A percentile compares a stretch with the other conserved stretches of the same genome.
Conservation (phyloP, 1,140 invertebrate genomes). For the Formica exsecta region DNA sequence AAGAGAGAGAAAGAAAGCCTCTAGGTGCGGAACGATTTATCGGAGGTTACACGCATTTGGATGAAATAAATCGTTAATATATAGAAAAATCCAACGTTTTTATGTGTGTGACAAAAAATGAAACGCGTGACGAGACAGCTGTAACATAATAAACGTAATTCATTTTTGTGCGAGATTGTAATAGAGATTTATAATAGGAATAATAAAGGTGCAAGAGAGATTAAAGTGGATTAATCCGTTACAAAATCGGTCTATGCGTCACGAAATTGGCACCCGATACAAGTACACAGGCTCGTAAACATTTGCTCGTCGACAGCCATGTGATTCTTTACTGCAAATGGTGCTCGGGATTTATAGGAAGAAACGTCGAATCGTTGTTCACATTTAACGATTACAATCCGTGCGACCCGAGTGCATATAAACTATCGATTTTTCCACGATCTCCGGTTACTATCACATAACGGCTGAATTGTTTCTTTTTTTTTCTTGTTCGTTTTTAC, state of each 20-base stretch:
- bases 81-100: constrained; percentile 37
- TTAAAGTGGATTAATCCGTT: constrained; percentile 58
- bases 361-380: constrained; percentile 54
- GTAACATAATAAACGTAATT: constrained; percentile 35
- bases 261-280: constrained; percentile 56
- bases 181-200: constrained; percentile 55
- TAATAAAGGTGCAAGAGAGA: constrained; percentile 51
- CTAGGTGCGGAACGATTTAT: constrained; percentile 72
- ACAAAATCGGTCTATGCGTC: constrained; percentile 28
- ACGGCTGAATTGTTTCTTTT: constrained; percentile 7
- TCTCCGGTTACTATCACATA: constrained; percentile 16
- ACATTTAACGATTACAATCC: constrained; percentile 59
- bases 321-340: constrained; percentile 60
- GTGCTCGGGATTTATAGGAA: constrained; percentile 55
- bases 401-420: constrained; percentile 43
- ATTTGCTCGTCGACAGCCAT: constrained; percentile 31
- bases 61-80: constrained; percentile 37
- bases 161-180: constrained; percentile 28
- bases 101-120: constrained; percentile 3
- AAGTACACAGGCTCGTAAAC: constrained; percentile 25
- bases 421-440: constrained; percentile 54
- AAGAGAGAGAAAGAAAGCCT: neutral
- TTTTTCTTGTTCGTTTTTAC: neutral
- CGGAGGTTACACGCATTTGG: too few relatives aligned
- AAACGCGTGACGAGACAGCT: constrained; percentile 25